Base-by-base conservation (phyloP, 1,140 invertebrate genomes). In the Phymorhynchus buccinoides region DNA sequence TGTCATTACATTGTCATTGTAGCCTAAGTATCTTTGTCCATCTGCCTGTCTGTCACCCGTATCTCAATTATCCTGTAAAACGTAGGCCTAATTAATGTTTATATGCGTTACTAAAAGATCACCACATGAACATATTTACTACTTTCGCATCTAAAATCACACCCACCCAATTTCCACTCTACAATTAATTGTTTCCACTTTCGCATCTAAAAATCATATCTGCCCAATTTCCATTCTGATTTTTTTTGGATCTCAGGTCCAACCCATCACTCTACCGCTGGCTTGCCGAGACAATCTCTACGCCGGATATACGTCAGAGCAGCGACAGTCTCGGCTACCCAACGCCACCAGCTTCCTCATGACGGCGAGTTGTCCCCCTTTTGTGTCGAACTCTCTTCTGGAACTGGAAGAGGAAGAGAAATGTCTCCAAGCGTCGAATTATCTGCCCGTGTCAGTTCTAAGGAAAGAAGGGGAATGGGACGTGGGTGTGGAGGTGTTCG, bases 261-360 rank as follows among this genome's bases (percentile, higher is more conserved):
- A 35, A 22, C 62, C 81, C 1, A 37, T 71, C 35, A 41, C 37
- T 3, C 2, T 83, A 2, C n/a, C n/a, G 12, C 27, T 42, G 37
- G 81, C 1, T 9, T 83, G 81, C 62, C 56, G 41, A 42, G 81
- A 83, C 81, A 83, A 71, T 18, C n/a, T 83, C 1, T 83, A 83
- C 41, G 39, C n/a, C 39, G 62, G 66, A 41, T 83, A 83, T 18
- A 66, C 56, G 6, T 16, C 62, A 16, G 41, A 66, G 1, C 62
- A 71, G 48, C 81, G 81, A 6, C 35, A 83, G 66, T 6, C 39
- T 32, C 81, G 62, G 56, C 37, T 83, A 30, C 2, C 62, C 22
- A 83, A 83, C 62, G 62, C 62, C 62, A 83, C 66, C 81, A 73
- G 81, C 12, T 83, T 41, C 1, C n/a, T 71, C 18, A 71, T 83